phyloP scores from a whole-genome alignment of 2,888 invertebrate genomes.

The Leucoptera coffeella region DNA sequence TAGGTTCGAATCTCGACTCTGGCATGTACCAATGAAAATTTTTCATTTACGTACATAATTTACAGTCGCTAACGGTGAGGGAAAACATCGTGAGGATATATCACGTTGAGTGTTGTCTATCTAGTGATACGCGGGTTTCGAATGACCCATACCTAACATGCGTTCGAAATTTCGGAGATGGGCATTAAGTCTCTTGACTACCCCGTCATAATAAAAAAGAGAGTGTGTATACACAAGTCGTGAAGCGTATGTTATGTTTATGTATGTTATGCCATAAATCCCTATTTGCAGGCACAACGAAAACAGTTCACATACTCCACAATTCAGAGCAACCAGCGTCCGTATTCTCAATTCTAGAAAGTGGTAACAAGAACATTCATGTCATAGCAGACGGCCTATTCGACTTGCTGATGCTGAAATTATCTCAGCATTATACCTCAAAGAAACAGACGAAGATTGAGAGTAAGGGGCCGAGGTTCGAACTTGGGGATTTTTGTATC shows the following conservation, averaged over 20 bases:
- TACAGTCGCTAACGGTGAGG: too few relatives aligned
- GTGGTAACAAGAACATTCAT: slow-evolving; percentile 78
- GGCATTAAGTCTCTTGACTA: too few relatives aligned
- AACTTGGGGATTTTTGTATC: slow-evolving; percentile 87
- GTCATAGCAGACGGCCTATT: slow-evolving; percentile 88
- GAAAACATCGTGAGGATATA: too few relatives aligned
- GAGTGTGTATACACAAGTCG: not conserved
- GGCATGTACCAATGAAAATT: too few relatives aligned
- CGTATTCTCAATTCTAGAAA: slow-evolving; percentile 86
- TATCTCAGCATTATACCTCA: slow-evolving; percentile 80
- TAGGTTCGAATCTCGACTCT: too few relatives aligned
- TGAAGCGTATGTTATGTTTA: too few relatives aligned
- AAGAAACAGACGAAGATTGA: slow-evolving; percentile 88
- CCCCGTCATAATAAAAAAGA: not conserved
- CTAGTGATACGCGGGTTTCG: too few relatives aligned
- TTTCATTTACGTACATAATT: too few relatives aligned
- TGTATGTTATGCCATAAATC: too few relatives aligned
- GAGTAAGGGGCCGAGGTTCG: slow-evolving; percentile 81
- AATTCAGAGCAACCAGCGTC: slow-evolving; percentile 94
- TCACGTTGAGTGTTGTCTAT: too few relatives aligned
- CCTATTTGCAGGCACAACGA: slow-evolving; percentile 57
- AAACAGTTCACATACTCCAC: slow-evolving; percentile 88
- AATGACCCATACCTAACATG: too few relatives aligned
- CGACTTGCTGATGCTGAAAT: slow-evolving; percentile 84
- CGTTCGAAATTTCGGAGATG: too few relatives aligned